Evolutionary conservation across 2,797 vertebrate species (phyloP), one percentile per base, ranked within the genome.

Genomic region (Tauraco hartlaubi): DNA sequence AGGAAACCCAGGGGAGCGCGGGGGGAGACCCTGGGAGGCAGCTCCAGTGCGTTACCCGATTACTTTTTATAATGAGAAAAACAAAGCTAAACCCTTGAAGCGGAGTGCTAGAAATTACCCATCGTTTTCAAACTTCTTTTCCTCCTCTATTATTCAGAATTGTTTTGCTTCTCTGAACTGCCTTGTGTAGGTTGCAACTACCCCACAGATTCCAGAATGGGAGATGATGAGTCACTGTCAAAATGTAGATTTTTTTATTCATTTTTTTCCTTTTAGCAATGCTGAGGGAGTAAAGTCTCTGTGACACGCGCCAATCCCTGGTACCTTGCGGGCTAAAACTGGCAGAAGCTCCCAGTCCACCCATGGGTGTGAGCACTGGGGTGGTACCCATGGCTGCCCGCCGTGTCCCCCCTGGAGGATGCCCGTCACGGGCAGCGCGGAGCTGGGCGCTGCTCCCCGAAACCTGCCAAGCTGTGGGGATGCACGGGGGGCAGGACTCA

Each of bases 161-260:
- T 97, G 96, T 96, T 96, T 93, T 94, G 92, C 91, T 92, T 92
- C 94, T 93, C 96, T 95, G 73, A 94, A 86, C 92, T 92, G 94
- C 96, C 85, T 93, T 96, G 96, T 97, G 97, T 97, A 94, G 97
- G 97, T 94, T 97, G 97, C 89, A 92, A 48, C 96, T 96, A 96
- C 96, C 97, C 97, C 97, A 96, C 97, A 91, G 97, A 92, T 96
- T 96, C 96, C 95, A 96, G 96, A 96, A 97, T 91, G 96, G 96
- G 95, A 95, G 95, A 73, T 89, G 90, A 95, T 97, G 97, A 97
- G 96, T 97, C 97, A 97, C 85, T 92, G 94, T 92, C 86, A 94
- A 91, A 93, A 92, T 87, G 94, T 23, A 94, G 90, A 69, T 26
- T 85, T 68, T 61, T 86, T 41, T 41, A 41, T 41, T 41, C 39